These are phyloP conservation scores for Macrosiphum euphorbiae DNA, from an alignment of 2,888 invertebrate species.

Conservation along the genomic window DNA sequence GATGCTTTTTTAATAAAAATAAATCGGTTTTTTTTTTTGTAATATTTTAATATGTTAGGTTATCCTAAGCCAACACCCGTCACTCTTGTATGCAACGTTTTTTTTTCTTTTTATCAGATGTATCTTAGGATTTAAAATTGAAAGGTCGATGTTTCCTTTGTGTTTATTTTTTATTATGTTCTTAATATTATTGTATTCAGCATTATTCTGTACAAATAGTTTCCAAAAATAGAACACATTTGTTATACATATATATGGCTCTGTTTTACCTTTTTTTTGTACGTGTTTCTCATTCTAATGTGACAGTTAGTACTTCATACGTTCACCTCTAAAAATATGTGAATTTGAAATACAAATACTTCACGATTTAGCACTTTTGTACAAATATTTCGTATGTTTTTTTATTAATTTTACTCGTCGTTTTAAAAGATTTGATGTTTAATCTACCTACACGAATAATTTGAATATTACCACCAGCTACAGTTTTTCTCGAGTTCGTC, in stretches of 20 bases:
- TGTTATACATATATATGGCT: background rate
- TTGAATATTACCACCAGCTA: conserved; percentile 6
- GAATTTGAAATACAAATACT: background rate
- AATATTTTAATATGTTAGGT: background rate
- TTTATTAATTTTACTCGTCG: background rate
- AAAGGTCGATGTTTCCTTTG: background rate
- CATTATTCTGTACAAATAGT: background rate
- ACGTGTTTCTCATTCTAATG: conserved; percentile 11
- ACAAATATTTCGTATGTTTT: background rate
- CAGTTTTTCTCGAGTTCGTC: background rate
- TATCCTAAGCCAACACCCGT: background rate
- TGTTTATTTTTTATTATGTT: background rate
- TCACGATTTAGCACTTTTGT: background rate
- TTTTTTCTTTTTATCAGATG: background rate
- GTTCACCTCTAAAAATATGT: conserved; percentile 1
- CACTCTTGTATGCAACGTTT: background rate
- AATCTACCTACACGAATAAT: background rate
- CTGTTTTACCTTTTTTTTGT: background rate
- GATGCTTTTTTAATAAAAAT: background rate
- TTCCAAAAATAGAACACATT: background rate
- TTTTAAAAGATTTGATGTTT: background rate
- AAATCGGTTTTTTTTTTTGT: background rate
- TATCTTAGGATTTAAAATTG: background rate
- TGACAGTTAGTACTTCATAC: background rate
- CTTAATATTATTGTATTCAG: background rate